Conservation (phyloP, 2,888 invertebrate species). For the Tiliacea citrago region DNA sequence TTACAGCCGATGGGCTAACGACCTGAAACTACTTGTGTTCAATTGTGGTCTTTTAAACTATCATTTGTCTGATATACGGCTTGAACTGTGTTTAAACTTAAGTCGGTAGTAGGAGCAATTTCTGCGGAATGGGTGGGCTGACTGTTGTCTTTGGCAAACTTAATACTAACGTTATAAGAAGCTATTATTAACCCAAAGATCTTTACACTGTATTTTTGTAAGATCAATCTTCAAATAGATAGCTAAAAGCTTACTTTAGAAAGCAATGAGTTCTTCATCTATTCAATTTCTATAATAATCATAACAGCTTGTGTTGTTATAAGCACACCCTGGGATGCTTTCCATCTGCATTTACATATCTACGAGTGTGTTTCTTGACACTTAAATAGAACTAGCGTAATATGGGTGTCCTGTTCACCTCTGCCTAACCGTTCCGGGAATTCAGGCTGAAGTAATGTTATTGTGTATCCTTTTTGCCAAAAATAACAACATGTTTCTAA, state of each 20-base stretch:
- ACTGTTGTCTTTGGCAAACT: slow-evolving; percentile 9
- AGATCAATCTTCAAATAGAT: not conserved
- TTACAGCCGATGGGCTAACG: slow-evolving; percentile 58
- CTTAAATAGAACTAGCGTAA: not conserved
- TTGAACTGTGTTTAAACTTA: slow-evolving; percentile 31
- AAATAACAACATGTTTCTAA: slow-evolving; percentile 8
- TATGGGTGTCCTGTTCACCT: not conserved
- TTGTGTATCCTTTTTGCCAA: not conserved
- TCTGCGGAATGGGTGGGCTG: slow-evolving; percentile 29
- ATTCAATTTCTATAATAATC: not conserved
- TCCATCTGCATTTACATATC: not conserved
- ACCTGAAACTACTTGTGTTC: slow-evolving; percentile 58
- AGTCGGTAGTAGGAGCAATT: not conserved
- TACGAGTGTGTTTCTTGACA: not conserved
- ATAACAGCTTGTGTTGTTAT: not conserved
- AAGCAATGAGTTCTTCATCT: not conserved
- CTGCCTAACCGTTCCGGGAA: not conserved
- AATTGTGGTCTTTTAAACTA: slow-evolving; percentile 54
- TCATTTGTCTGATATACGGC: slow-evolving; percentile 36
- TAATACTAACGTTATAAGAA: not conserved
- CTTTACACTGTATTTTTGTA: not conserved
- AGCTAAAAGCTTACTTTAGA: not conserved
- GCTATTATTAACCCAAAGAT: not conserved
- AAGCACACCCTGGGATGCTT: not conserved
- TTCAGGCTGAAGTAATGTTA: not conserved